Percentiles rank a stretch among this genome's conserved stretches.
Evolutionary conservation across 2,797 vertebrate genomes (phyloP).

Genomic region (Peromyscus eremicus): DNA sequence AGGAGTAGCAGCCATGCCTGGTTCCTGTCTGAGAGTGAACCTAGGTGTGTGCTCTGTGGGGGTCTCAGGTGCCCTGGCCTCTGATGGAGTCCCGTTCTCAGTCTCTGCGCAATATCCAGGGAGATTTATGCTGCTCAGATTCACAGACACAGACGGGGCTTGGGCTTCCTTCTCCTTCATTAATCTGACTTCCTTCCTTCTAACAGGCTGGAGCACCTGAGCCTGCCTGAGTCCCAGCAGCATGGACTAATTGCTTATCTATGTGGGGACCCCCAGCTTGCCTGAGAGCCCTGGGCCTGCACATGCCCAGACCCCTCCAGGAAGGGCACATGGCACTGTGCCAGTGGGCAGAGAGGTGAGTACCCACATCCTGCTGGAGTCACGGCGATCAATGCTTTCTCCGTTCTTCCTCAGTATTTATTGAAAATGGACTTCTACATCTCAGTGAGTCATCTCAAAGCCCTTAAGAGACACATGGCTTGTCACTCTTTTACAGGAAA

Average conservation of each 20-base stretch:
- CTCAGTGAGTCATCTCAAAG: background rate
- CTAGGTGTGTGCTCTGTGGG: background rate
- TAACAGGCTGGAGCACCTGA: constrained; percentile 3
- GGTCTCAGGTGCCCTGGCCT: background rate
- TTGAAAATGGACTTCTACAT: rapidly evolving
- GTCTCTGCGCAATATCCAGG: background rate
- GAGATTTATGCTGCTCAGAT: constrained; percentile 12
- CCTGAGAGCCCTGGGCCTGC: background rate
- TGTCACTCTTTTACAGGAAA: rapidly evolving
- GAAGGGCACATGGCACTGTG: background rate
- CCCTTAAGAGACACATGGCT: background rate
- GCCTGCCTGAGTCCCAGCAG: background rate
- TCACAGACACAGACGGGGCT: rapidly evolving
- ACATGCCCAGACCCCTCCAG: no score
- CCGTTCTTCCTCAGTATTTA: no score
- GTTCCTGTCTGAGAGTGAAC: background rate
- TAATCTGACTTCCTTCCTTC: background rate
- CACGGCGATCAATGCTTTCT: rapidly evolving
- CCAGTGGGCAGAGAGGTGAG: background rate
- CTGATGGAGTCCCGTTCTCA: constrained; percentile 3
- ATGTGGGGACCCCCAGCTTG: background rate
- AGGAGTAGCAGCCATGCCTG: no score
- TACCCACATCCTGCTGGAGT: background rate
- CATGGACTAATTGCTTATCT: background rate
- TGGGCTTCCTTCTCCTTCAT: constrained; percentile 28